These are phyloP conservation scores for Rhopalosiphum maidis DNA, from an alignment of 1,140 invertebrate genomes.

Conservation along the genomic window DNA sequence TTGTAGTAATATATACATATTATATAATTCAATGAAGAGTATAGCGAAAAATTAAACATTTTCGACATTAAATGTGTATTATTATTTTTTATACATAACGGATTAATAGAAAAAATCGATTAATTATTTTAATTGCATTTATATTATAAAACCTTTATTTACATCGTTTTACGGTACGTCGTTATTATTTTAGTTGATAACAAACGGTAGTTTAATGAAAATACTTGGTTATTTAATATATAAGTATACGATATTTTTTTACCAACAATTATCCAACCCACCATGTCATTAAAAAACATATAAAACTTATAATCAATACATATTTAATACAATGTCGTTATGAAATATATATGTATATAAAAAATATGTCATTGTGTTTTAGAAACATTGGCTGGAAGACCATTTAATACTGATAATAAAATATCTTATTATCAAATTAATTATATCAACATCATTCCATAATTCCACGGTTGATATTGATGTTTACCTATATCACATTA, in stretches of 20 bases:
- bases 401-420: background rate
- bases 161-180: background rate
- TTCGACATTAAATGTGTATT: background rate
- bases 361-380: background rate
- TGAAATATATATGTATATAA: no score
- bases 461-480: background rate
- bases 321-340: no score
- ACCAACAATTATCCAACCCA: background rate
- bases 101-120: no score
- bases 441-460: background rate
- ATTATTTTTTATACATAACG: no score
- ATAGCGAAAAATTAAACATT: background rate
- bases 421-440: background rate
- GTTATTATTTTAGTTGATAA: background rate
- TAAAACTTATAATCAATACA: no score
- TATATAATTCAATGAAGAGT: no score
- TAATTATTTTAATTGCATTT: no score
- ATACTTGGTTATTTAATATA: no score
- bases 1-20: no score
- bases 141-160: background rate
- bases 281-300: no score
- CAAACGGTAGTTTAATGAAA: background rate
- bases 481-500: background rate
- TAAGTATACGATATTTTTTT: no score
- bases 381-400: background rate